Evolutionary conservation across 2,113 vertebrate species (phyloP).

Genomic region (Lophura nycthemera): DNA sequence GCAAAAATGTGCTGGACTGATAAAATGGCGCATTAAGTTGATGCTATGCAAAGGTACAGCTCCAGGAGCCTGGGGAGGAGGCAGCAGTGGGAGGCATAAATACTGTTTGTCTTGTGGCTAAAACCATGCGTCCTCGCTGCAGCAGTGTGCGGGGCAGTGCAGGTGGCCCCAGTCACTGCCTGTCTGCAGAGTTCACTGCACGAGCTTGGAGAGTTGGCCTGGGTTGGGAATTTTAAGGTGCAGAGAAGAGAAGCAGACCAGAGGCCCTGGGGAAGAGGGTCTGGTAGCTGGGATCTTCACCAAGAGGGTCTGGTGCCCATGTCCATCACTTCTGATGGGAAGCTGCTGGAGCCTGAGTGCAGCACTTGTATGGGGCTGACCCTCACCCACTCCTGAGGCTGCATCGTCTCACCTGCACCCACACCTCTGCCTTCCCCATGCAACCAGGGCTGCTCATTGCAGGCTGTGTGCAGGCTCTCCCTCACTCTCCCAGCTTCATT

Average conservation of each 20-base stretch:
- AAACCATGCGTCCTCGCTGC: fast-evolving
- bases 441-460: fast-evolving
- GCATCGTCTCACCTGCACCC: background rate
- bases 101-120: background rate
- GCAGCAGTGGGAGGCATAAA: background rate
- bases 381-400: background rate
- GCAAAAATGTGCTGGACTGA: background rate
- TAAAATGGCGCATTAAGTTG: background rate
- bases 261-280: background rate
- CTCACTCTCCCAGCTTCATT: background rate
- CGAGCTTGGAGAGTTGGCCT: background rate
- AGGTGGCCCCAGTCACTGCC: background rate
- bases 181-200: background rate
- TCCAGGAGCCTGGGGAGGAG: background rate
- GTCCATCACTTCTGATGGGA: background rate
- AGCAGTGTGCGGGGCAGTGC: background rate
- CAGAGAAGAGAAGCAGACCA: background rate
- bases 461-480: background rate
- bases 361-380: fast-evolving
- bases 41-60: background rate
- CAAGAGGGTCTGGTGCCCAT: fast-evolving
- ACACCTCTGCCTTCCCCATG: background rate
- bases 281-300: background rate
- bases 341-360: background rate
- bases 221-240: background rate